phyloP scores from a whole-genome alignment of 2,113 vertebrate species.

The Mus musculus region DNA sequence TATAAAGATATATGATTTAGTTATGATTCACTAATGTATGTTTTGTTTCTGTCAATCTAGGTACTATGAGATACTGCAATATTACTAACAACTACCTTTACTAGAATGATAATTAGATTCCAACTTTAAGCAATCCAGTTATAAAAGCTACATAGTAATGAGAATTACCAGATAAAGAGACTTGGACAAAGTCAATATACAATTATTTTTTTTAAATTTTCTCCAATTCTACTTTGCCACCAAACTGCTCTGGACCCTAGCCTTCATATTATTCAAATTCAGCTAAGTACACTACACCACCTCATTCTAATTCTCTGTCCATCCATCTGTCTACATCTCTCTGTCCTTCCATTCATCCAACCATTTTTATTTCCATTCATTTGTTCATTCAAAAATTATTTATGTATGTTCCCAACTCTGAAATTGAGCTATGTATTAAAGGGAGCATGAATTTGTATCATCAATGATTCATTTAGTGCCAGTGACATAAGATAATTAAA shows the following conservation, averaged over 20 bases:
- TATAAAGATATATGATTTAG: not conserved
- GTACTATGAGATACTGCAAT: rapidly evolving
- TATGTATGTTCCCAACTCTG: not conserved
- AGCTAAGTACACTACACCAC: not conserved
- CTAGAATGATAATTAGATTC: not conserved
- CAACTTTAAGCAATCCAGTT: not conserved
- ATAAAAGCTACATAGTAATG: not conserved
- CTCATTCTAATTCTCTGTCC: not conserved
- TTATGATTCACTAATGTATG: not conserved
- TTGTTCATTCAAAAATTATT: not conserved
- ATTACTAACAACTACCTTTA: not conserved
- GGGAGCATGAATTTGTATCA: too few species aligned
- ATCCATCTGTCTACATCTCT: not conserved
- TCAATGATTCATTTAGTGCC: not conserved
- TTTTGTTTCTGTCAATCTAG: not conserved
- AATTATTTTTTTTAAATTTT: too few species aligned
- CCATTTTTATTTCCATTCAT: not conserved
- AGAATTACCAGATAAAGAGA: not conserved
- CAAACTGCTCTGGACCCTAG: not conserved
- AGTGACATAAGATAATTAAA: not conserved
- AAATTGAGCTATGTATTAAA: not conserved
- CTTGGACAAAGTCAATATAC: not conserved
- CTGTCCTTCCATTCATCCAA: not conserved
- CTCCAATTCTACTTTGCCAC: not conserved
- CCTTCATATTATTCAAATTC: not conserved